Evolutionary conservation across 2,797 vertebrate genomes (phyloP).

Genomic region (Pseudomugil gertrudae): DNA sequence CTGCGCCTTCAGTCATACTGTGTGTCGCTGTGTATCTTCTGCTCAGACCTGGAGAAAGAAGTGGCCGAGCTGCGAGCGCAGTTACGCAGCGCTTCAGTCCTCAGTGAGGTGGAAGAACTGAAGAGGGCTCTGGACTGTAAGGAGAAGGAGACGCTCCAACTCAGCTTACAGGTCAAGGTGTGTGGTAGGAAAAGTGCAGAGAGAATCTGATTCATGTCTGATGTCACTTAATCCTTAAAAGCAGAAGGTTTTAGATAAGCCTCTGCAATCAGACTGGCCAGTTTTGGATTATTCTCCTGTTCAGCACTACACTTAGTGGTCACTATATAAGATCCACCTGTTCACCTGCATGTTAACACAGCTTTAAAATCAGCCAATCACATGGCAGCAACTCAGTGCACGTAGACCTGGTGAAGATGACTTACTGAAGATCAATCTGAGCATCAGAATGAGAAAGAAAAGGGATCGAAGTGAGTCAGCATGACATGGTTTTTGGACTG

Average conservation of each 20-base stretch:
- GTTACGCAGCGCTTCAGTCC: conserved; percentile 77
- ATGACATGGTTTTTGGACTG: too few species aligned
- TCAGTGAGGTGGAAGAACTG: conserved; percentile 86
- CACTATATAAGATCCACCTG: not conserved
- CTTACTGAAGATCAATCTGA: too few species aligned
- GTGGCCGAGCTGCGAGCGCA: conserved; percentile 85
- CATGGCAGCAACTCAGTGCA: too few species aligned
- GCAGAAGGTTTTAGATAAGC: not conserved
- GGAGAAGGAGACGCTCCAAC: conserved; percentile 86
- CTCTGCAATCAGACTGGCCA: not conserved
- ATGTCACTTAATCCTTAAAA: not conserved
- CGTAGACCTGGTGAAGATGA: too few species aligned
- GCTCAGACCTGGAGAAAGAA: conserved; percentile 83
- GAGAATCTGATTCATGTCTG: not conserved
- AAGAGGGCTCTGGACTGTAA: conserved; percentile 84
- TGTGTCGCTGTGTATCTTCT: not conserved
- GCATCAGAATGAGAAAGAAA: too few species aligned
- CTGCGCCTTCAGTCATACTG: not conserved
- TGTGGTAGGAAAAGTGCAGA: not conserved
- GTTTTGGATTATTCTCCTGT: too few species aligned
- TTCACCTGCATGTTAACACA: not conserved
- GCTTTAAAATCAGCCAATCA: too few species aligned
- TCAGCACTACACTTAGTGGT: not conserved
- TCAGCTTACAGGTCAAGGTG: conserved; percentile 86
- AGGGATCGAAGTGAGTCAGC: too few species aligned